These are phyloP conservation scores for Cervus canadensis DNA, from an alignment of 2,113 vertebrate genomes.

Conservation along the genomic window DNA sequence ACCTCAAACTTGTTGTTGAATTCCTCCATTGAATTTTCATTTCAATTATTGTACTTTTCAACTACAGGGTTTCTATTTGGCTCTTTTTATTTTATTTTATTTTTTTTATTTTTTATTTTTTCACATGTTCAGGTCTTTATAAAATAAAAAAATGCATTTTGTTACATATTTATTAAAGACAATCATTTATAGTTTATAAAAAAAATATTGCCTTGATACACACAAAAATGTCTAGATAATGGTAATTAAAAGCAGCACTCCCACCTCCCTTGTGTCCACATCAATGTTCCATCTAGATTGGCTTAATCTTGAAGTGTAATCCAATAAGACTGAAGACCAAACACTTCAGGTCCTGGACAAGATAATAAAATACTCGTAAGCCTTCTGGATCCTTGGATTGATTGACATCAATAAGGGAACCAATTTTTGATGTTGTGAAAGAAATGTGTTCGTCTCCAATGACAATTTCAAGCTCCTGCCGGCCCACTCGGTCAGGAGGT, in stretches of 20 bases:
- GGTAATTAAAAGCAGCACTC: conserved; percentile 51
- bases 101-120: neutral
- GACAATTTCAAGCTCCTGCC: too few relatives aligned
- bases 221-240: conserved; percentile 71
- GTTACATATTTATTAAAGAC: conserved; percentile 78
- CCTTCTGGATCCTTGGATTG: conserved; percentile 90
- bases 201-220: conserved; percentile 73
- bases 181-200: conserved; percentile 70
- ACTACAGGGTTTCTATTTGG: neutral
- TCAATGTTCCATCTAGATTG: conserved; percentile 86
- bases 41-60: neutral
- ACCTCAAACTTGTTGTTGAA: neutral
- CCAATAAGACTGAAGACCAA: conserved; percentile 99
- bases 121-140: conserved; percentile 1
- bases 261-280: conserved; percentile 59
- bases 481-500: too few relatives aligned
- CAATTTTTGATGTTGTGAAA: too few relatives aligned
- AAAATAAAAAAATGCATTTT: conserved; percentile 44
- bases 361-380: conserved; percentile 97
- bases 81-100: too few relatives aligned
- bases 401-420: too few relatives aligned
- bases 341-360: conserved; percentile 99
- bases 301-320: conserved; percentile 99
- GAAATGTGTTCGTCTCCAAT: too few relatives aligned
- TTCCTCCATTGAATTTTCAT: neutral